These are phyloP conservation scores for Notoglanidium macrostoma DNA, from an alignment of 2,797 vertebrate species.

Conservation along the genomic window DNA sequence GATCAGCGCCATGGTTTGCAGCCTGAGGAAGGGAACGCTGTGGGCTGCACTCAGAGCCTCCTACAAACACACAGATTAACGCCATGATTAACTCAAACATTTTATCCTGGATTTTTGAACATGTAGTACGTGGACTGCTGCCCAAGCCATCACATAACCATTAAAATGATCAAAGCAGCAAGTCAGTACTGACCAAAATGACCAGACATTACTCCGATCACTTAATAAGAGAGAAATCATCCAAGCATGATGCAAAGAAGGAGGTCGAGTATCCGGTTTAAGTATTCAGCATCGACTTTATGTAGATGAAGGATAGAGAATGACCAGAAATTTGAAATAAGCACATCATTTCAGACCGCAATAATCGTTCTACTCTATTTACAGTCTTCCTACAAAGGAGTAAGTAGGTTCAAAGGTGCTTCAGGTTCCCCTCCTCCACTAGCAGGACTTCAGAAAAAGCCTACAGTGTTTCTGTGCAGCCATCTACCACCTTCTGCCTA, in stretches of 20 bases:
- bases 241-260: background rate
- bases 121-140: background rate
- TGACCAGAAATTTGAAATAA: background rate
- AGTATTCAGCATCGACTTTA: background rate
- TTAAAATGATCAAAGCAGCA: background rate
- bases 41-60: constrained; percentile 9
- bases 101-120: background rate
- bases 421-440: constrained; percentile 22
- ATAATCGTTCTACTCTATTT: background rate
- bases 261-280: background rate
- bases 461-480: constrained; percentile 14
- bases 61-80: constrained; percentile 3
- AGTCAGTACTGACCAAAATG: background rate
- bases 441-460: constrained; percentile 14
- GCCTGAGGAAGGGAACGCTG: background rate
- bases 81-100: background rate
- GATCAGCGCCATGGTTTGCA: constrained; percentile 29
- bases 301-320: background rate
- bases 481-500: constrained; percentile 36
- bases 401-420: constrained; percentile 24
- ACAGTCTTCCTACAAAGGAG: constrained; percentile 12
- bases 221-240: background rate
- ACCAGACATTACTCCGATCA: background rate
- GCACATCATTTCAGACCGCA: background rate
- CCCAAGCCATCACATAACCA: background rate